These are phyloP conservation scores for Typhlichthys eigenmanni DNA, from an alignment of 2,797 vertebrate genomes.

Conservation along the genomic window DNA sequence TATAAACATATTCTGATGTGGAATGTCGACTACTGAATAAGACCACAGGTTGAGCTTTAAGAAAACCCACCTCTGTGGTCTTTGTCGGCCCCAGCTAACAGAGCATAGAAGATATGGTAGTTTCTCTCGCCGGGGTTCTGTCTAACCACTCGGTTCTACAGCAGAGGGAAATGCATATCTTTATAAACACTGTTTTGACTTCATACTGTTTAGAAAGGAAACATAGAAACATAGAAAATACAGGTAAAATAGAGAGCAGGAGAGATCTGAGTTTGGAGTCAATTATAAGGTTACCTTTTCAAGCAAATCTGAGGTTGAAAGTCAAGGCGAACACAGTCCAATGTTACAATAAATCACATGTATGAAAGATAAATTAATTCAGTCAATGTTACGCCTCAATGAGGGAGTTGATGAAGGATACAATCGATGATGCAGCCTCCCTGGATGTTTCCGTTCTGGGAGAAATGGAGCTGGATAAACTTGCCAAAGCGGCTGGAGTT, in stretches of 20 bases:
- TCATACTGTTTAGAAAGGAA: no score
- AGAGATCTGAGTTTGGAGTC: no score
- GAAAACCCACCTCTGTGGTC: conserved; percentile 81
- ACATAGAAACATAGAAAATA: no score
- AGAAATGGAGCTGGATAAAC: conserved; percentile 92
- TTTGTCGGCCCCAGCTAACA: conserved; percentile 81
- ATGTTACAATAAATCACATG: neutral
- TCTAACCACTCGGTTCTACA: conserved; percentile 89
- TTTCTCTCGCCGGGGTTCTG: conserved; percentile 91
- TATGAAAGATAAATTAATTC: neutral
- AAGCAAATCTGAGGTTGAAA: conserved; percentile 63
- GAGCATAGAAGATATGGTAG: conserved; percentile 91
- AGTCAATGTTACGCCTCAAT: neutral
- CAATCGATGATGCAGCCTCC: conserved; percentile 91
- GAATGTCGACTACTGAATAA: no score
- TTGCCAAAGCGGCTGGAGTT: conserved; percentile 94
- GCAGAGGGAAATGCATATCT: neutral
- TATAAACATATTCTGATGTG: no score
- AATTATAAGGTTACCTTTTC: conserved; percentile 62
- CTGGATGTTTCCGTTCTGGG: conserved; percentile 88
- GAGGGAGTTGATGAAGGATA: conserved; percentile 75
- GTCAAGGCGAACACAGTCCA: conserved; percentile 54
- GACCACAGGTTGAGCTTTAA: no score
- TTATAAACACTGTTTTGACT: no score
- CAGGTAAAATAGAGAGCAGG: no score